Evolutionary conservation across 2,797 vertebrate species (phyloP).

Genomic region (Phalanger gymnotis): DNA sequence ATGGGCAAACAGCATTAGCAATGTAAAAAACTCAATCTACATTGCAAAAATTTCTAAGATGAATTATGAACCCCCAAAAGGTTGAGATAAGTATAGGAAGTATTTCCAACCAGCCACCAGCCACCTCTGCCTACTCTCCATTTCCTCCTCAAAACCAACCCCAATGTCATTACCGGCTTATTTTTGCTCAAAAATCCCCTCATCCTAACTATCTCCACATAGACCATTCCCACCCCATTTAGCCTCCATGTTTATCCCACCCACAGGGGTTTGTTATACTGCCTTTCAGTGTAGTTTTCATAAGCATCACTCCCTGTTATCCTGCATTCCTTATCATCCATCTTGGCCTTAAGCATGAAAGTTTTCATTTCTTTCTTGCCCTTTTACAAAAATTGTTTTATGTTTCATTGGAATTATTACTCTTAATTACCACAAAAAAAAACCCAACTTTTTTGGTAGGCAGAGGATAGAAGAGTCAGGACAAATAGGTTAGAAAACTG

Average conservation of each 20-base stretch:
- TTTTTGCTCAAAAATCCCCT: not conserved
- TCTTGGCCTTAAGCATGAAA: not conserved
- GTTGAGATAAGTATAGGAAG: not conserved
- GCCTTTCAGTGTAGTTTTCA: not conserved
- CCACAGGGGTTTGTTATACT: not conserved
- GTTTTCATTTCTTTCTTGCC: not conserved
- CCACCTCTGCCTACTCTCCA: fast-evolving
- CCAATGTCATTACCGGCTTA: not conserved
- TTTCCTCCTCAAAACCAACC: not conserved
- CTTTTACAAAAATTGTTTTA: not conserved
- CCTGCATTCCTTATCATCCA: not conserved
- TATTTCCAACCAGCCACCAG: fast-evolving
- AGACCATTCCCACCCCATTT: not conserved
- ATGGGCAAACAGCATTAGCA: not conserved
- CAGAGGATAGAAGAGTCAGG: not conserved
- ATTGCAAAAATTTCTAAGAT: slow-evolving; percentile 21
- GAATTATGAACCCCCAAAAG: not conserved
- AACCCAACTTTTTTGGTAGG: not conserved
- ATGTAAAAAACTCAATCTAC: slow-evolving; percentile 4
- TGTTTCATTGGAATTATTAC: not conserved
- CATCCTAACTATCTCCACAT: not conserved
- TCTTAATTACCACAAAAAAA: not conserved
- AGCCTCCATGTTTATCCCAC: not conserved
- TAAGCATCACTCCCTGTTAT: not conserved
- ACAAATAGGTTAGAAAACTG: not conserved